phyloP scores from a whole-genome alignment of 1,140 invertebrate genomes.

The Dinothrombium tinctorium region DNA sequence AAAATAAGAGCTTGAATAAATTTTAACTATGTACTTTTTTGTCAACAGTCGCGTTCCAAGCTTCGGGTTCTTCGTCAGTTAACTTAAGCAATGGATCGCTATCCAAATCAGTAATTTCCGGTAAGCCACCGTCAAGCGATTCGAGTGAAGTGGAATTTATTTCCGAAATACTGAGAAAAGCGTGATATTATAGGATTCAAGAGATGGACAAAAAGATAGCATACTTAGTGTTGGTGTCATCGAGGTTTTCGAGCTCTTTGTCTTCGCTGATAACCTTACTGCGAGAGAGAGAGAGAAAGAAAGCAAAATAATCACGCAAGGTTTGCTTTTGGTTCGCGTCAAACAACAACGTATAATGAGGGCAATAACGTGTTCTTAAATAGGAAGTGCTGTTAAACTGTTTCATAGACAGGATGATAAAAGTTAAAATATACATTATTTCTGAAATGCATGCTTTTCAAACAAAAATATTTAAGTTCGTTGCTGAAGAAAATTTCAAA shows the following conservation, averaged over 20 bases:
- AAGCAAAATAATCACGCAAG: no score
- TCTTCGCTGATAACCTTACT: slow-evolving; percentile 17
- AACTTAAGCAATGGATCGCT: slow-evolving; percentile 53
- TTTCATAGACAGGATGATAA: no score
- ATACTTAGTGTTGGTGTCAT: background rate
- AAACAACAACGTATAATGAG: no score
- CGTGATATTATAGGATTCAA: slow-evolving; percentile 2
- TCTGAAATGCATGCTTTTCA: no score
- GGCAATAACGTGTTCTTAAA: no score
- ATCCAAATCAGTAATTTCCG: slow-evolving; percentile 20
- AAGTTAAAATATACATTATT: no score
- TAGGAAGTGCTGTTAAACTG: no score
- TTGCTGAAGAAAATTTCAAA: no score
- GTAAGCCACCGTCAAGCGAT: slow-evolving; percentile 21
- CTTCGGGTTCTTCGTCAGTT: slow-evolving; percentile 56
- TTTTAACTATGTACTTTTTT: slow-evolving; percentile 31
- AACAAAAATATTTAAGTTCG: no score
- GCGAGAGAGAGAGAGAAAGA: slow-evolving; percentile 1
- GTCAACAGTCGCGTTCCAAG: slow-evolving; percentile 67
- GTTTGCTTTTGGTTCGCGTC: no score
- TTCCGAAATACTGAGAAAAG: slow-evolving; percentile 20
- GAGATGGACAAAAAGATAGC: background rate
- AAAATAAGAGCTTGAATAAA: background rate
- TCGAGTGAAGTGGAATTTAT: slow-evolving; percentile 24
- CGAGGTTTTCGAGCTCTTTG: slow-evolving; percentile 11